phyloP scores from a whole-genome alignment of 2,113 vertebrate genomes.

The Bos indicus region DNA sequence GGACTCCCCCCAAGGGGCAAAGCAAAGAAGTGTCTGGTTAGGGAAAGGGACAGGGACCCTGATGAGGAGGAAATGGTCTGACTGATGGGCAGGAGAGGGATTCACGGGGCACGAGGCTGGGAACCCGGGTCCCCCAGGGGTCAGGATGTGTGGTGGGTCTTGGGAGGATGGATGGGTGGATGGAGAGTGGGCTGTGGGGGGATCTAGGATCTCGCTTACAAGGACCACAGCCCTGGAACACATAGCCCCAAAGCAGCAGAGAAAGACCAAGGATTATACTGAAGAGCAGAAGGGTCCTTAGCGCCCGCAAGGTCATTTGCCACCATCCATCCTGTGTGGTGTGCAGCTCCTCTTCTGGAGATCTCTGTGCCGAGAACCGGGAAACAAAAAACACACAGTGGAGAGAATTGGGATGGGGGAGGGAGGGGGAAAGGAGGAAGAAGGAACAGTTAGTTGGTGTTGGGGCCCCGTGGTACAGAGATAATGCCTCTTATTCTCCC shows the following conservation, averaged over 20 bases:
- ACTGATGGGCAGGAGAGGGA: neutral
- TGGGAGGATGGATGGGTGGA: neutral
- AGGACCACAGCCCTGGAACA: constrained; percentile 53
- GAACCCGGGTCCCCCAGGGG: neutral
- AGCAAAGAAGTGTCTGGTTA: neutral
- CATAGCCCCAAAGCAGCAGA: constrained; percentile 42
- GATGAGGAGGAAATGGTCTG: too few relatives aligned
- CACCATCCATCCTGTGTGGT: fast-evolving
- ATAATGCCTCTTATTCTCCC: neutral
- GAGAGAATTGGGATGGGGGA: neutral
- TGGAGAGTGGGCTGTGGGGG: too few relatives aligned
- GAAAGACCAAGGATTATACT: constrained; percentile 26
- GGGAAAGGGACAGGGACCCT: neutral
- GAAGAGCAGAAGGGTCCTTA: neutral
- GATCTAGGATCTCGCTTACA: constrained; percentile 29
- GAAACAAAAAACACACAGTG: neutral
- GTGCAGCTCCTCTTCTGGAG: neutral
- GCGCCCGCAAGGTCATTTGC: neutral
- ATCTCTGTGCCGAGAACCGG: neutral
- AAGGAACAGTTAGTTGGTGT: neutral
- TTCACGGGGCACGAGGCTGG: too few relatives aligned
- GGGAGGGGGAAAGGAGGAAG: neutral
- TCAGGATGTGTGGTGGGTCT: neutral
- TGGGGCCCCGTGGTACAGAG: neutral
- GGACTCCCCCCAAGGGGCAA: neutral